Evolutionary conservation across 2,797 vertebrate genomes (phyloP).

Genomic region (Scomberomorus guttatus): DNA sequence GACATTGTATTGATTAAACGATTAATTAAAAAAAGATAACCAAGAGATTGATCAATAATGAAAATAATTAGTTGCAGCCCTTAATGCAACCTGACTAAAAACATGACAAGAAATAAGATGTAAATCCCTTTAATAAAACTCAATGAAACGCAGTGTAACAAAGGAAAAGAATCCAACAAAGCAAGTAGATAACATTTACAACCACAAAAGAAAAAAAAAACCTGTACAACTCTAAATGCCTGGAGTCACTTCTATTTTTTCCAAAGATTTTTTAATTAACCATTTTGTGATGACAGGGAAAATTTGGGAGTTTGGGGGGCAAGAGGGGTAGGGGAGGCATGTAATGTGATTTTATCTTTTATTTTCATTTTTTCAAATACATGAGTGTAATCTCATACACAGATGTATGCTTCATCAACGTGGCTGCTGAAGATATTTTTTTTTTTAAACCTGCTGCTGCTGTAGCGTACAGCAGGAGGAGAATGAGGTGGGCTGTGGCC

Average conservation of each 20-base stretch:
- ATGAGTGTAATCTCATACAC: slow-evolving; percentile 78
- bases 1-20: too few species aligned
- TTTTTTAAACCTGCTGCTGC: slow-evolving; percentile 49
- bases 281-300: slow-evolving; percentile 72
- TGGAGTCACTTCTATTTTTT: slow-evolving; percentile 85
- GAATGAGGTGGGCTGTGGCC: slow-evolving; percentile 39
- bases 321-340: slow-evolving; percentile 59
- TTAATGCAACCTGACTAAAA: neutral
- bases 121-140: slow-evolving; percentile 95
- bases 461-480: slow-evolving; percentile 41
- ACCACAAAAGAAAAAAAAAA: slow-evolving; percentile 89
- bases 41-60: neutral
- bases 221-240: slow-evolving; percentile 91
- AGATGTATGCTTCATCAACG: slow-evolving; percentile 75
- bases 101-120: slow-evolving; percentile 73
- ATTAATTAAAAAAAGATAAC: too few species aligned
- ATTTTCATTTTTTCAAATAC: slow-evolving; percentile 65
- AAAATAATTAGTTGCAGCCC: neutral
- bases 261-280: slow-evolving; percentile 66
- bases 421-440: slow-evolving; percentile 67
- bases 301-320: slow-evolving; percentile 44
- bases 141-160: slow-evolving; percentile 89
- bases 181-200: slow-evolving; percentile 93
- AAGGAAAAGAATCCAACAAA: slow-evolving; percentile 87
- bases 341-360: slow-evolving; percentile 72